Evolutionary conservation across 1,140 invertebrate genomes (phyloP).

Genomic region (Eueides isabella): DNA sequence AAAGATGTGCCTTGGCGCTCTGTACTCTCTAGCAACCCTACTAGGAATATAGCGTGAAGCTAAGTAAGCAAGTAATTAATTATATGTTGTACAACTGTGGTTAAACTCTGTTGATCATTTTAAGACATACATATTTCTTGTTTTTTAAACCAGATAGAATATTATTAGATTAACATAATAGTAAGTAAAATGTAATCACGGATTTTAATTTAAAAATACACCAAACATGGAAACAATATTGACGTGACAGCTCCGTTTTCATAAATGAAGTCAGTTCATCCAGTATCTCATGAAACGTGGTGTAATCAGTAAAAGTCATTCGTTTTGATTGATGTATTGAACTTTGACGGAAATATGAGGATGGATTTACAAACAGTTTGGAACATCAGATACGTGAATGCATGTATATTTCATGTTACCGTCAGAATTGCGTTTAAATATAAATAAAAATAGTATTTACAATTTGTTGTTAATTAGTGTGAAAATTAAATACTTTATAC

Average conservation of each 20-base stretch:
- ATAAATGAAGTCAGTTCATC: constrained; percentile 13
- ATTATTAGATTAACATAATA: too few species aligned
- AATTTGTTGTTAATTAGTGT: not conserved
- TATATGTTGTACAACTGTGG: too few species aligned
- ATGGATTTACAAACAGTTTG: constrained; percentile 7
- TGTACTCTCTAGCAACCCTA: too few species aligned
- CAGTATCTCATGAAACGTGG: constrained; percentile 14
- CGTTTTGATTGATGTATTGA: constrained; percentile 13
- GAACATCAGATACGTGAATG: not conserved
- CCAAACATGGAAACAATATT: constrained; percentile 1
- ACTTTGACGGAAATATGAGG: constrained; percentile 9
- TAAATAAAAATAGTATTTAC: not conserved
- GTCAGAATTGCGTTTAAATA: not conserved
- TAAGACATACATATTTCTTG: too few species aligned
- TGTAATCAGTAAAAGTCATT: constrained; percentile 13
- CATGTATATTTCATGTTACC: not conserved
- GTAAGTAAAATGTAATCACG: not conserved
- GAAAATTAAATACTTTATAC: too few species aligned
- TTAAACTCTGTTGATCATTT: too few species aligned
- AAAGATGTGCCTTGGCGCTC: too few species aligned
- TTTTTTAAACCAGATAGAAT: too few species aligned
- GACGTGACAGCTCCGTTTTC: not conserved
- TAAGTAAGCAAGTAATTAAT: too few species aligned
- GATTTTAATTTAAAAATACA: not conserved
- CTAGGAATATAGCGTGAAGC: too few species aligned